Conservation (phyloP, 1,140 invertebrate species). For the Drosophila suzukii region DNA sequence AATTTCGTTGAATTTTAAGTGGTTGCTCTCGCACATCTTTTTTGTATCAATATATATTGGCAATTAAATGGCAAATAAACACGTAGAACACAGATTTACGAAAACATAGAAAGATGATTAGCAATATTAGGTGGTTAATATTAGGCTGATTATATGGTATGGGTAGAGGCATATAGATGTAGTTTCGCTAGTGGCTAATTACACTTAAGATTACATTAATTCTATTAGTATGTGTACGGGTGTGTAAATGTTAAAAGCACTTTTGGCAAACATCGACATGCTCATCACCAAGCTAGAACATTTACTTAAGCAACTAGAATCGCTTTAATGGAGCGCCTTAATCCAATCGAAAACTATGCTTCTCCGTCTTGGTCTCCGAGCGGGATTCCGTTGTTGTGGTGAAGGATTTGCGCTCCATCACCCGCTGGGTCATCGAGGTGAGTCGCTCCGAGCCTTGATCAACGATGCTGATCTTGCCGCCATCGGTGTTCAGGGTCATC, state of each 20-base stretch:
- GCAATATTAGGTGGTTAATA: slow-evolving; percentile 53
- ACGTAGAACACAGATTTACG: slow-evolving; percentile 55
- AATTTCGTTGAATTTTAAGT: slow-evolving; percentile 37
- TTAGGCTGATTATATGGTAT: slow-evolving; percentile 55
- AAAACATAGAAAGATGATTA: slow-evolving; percentile 30
- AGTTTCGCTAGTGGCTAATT: slow-evolving; percentile 76
- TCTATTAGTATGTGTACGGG: slow-evolving; percentile 77
- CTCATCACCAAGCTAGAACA: slow-evolving; percentile 27
- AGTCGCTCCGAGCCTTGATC: slow-evolving; percentile 77
- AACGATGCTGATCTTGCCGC: slow-evolving; percentile 76
- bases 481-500: slow-evolving; percentile 79
- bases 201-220: slow-evolving; percentile 78
- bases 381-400: slow-evolving; percentile 85
- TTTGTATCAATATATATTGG: slow-evolving; percentile 43
- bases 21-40: slow-evolving; percentile 7
- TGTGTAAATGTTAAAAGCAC: slow-evolving; percentile 83
- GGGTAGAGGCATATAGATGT: slow-evolving; percentile 56
- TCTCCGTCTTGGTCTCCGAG: slow-evolving; percentile 84
- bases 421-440: slow-evolving; percentile 85
- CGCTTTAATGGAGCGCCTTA: slow-evolving; percentile 31
- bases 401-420: slow-evolving; percentile 86
- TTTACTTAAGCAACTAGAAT: slow-evolving; percentile 36
- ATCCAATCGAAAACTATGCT: slow-evolving; percentile 84
- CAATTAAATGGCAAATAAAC: slow-evolving; percentile 67
- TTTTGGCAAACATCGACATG: slow-evolving; percentile 76